Base-by-base conservation (phyloP, 2,888 invertebrate genomes). In the Sarcophaga carnaria region DNA sequence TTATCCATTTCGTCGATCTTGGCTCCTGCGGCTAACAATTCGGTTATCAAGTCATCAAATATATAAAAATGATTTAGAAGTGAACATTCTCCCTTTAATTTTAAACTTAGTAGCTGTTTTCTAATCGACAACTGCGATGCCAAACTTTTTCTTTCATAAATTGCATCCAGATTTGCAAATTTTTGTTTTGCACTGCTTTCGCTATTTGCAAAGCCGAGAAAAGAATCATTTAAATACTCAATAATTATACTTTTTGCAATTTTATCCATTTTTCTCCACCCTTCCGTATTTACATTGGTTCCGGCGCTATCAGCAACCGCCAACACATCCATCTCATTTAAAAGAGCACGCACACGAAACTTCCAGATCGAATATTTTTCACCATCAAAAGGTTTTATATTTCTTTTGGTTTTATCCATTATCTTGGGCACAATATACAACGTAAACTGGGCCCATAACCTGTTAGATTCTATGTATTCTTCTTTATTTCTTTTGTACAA, bases 21-120 rank as follows among this genome's bases (percentile, higher is more conserved):
- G 11, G 88, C 88, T n/a, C 86, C 86, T 22, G 88, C 63, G 17
- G 78, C 85, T 5, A 80, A 25, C 82, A 82, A 77, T 75, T 82
- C 86, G n/a, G 80, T 85, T 22, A 89, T 79, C n/a, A 89, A 66
- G 10, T 88, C 84, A 54, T 88, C 87, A 78, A 88, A 88, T 17
- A 74, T 60, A 69, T 87, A 87, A 27, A 88, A 89, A 77, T 87
- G 87, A 64, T 70, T 86, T 3, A 86, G 45, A 37, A 86, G 80
- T n/a, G 79, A n/a, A 70, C 25, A 62, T 11, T 81, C 80, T 22
- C 70, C 72, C 25, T 86, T 80, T 17, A 88, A 72, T 80, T 88
- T 87, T 10, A 88, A 64, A 2, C 75, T n/a, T 17, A 88, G 37
- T 6, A 88, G 45, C 45, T 83, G 77, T 54, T 85, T 88, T 25